These are phyloP conservation scores for Xylota segnis DNA, from an alignment of 2,888 invertebrate genomes.

Conservation along the genomic window DNA sequence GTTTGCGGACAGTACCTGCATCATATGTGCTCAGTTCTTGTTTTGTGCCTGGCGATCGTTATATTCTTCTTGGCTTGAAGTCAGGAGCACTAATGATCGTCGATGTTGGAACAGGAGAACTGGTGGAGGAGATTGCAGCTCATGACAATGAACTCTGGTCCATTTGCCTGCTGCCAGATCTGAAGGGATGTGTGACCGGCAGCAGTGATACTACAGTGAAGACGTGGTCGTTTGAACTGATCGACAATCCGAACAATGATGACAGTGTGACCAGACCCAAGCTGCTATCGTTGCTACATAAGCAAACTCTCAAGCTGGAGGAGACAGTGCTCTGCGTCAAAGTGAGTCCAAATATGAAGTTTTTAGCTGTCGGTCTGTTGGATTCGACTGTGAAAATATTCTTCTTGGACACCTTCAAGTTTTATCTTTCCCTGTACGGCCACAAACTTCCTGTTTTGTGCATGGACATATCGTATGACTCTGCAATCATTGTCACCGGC, in stretches of 20 bases:
- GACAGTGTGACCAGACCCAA: slow-evolving; percentile 85
- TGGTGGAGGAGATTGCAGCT: slow-evolving; percentile 93
- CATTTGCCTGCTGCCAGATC: slow-evolving; percentile 91
- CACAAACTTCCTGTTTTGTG: slow-evolving; percentile 97
- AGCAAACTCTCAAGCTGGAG: slow-evolving; percentile 93
- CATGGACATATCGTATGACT: slow-evolving; percentile 96
- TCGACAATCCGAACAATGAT: slow-evolving; percentile 88
- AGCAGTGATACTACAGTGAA: slow-evolving; percentile 96
- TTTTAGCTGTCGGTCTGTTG: slow-evolving; percentile 94
- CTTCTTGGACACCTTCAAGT: slow-evolving; percentile 97
- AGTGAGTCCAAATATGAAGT: slow-evolving; percentile 93
- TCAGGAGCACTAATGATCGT: slow-evolving; percentile 92
- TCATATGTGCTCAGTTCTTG: slow-evolving; percentile 89
- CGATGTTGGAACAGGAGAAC: slow-evolving; percentile 92
- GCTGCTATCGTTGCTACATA: slow-evolving; percentile 91
- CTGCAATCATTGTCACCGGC: slow-evolving; percentile 94
- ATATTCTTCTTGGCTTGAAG: slow-evolving; percentile 94
- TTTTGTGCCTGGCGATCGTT: slow-evolving; percentile 95
- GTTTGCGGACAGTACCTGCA: slow-evolving; percentile 88
- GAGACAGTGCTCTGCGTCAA: slow-evolving; percentile 94
- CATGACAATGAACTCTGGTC: slow-evolving; percentile 93
- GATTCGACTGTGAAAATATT: slow-evolving; percentile 98
- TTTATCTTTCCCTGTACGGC: slow-evolving; percentile 97
- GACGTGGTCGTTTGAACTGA: slow-evolving; percentile 96
- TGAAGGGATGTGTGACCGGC: slow-evolving; percentile 93